A percentile compares a stretch with the other conserved stretches of the same genome.
Evolutionary conservation across 2,888 invertebrate species (phyloP).

Genomic region (Pyrrhia umbra): DNA sequence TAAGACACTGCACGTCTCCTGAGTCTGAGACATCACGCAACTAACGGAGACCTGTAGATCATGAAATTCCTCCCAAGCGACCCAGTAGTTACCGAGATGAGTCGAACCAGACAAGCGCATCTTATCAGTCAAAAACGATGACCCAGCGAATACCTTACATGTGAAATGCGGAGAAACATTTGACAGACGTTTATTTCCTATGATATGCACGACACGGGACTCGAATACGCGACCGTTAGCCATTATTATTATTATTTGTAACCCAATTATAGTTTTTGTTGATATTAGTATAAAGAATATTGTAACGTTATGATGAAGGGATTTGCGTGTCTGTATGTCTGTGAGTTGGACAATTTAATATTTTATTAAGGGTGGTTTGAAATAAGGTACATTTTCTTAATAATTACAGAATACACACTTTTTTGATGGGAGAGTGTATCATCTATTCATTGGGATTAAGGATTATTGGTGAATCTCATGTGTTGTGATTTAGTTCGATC

Average conservation of each 20-base stretch:
- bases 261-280: constrained; percentile 49
- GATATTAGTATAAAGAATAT: constrained; percentile 19
- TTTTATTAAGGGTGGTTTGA: too few species aligned
- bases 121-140: constrained; percentile 53
- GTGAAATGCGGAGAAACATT: constrained; percentile 44
- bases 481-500: too few species aligned
- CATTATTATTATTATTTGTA: constrained; percentile 42
- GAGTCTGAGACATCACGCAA: background rate
- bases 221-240: constrained; percentile 54
- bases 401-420: too few species aligned
- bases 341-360: too few species aligned
- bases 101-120: constrained; percentile 32
- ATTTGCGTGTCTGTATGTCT: constrained; percentile 12
- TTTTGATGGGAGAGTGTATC: too few species aligned
- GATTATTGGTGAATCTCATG: too few species aligned
- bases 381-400: too few species aligned
- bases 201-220: constrained; percentile 58
- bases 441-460: too few species aligned
- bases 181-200: constrained; percentile 63
- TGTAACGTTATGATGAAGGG: constrained; percentile 1
- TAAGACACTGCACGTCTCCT: too few species aligned
- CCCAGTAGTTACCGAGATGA: constrained; percentile 53
- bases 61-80: constrained; percentile 34
- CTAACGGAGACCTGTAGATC: background rate
- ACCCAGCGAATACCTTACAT: constrained; percentile 56